phyloP scores from a whole-genome alignment of 2,888 invertebrate genomes.

The Tetheella fluctuosa region DNA sequence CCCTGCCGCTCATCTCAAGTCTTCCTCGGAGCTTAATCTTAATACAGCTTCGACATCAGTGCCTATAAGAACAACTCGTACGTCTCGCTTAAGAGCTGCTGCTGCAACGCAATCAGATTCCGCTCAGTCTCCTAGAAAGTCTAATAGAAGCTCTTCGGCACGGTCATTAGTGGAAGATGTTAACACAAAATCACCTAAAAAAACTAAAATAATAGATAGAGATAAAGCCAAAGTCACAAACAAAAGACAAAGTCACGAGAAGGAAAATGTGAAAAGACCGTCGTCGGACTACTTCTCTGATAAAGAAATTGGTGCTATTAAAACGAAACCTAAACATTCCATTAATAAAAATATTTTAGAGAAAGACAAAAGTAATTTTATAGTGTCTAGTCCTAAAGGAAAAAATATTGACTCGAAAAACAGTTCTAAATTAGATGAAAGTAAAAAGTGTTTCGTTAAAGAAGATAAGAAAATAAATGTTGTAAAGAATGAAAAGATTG shows the following conservation, averaged over 20 bases:
- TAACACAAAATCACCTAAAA: conserved; percentile 64
- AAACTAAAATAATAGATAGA: conserved; percentile 72
- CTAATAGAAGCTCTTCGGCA: conserved; percentile 73
- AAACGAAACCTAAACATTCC: conserved; percentile 82
- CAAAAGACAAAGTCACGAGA: conserved; percentile 67
- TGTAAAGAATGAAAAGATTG: conserved; percentile 39
- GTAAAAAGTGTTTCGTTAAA: conserved; percentile 47
- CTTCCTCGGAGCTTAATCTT: conserved; percentile 77
- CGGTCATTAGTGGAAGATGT: conserved; percentile 70
- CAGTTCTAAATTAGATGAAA: conserved; percentile 56
- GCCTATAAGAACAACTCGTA: conserved; percentile 88
- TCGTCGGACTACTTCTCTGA: conserved; percentile 55
- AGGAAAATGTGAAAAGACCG: conserved; percentile 66
- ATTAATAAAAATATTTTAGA: conserved; percentile 77
- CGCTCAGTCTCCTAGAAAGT: conserved; percentile 60
- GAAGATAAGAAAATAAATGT: conserved; percentile 54
- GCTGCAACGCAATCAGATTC: conserved; percentile 74
- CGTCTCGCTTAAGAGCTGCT: conserved; percentile 88
- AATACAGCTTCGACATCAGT: conserved; percentile 74
- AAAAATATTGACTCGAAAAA: conserved; percentile 62
- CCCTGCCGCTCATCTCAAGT: conserved; percentile 66
- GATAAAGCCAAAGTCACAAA: conserved; percentile 60
- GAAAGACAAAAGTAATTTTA: conserved; percentile 77
- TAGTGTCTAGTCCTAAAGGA: conserved; percentile 71
- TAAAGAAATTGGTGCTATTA: conserved; percentile 81